A percentile compares a stretch with the other conserved stretches of the same genome.
These are phyloP conservation scores for Anser cygnoides DNA, from an alignment of 2,113 vertebrate genomes.

Conservation along the genomic window DNA sequence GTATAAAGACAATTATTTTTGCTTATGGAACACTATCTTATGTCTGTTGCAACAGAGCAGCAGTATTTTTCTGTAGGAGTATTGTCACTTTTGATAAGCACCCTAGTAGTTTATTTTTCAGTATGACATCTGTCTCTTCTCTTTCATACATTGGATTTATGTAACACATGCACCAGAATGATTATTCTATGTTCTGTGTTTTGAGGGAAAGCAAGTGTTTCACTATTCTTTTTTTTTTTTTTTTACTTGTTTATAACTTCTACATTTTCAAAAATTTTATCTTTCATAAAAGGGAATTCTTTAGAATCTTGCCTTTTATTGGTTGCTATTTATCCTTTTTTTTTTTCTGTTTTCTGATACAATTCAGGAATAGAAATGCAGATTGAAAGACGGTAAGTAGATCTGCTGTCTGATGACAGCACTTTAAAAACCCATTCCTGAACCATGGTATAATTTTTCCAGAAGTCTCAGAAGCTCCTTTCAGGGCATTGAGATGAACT, in stretches of 20 bases:
- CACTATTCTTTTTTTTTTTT: neutral
- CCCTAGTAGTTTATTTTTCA: slow-evolving; percentile 42
- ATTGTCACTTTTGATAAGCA: slow-evolving; percentile 47
- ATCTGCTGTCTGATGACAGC: neutral
- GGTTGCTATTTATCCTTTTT: neutral
- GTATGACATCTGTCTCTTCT: slow-evolving; percentile 38
- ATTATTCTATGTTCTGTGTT: neutral
- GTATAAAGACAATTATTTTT: slow-evolving; percentile 57
- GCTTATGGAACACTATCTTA: neutral
- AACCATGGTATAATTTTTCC: neutral
- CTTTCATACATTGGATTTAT: neutral
- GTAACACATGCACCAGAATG: neutral
- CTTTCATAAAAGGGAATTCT: neutral
- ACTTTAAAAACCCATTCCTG: neutral
- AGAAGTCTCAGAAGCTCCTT: neutral
- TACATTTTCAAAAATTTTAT: neutral
- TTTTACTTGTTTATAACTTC: neutral
- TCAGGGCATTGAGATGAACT: neutral
- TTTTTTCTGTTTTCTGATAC: neutral
- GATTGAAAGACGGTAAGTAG: neutral
- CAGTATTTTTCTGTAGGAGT: slow-evolving; percentile 29
- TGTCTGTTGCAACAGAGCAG: neutral
- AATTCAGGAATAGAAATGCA: neutral
- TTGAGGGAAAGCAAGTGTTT: neutral
- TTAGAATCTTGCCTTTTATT: neutral